phyloP scores from a whole-genome alignment of 2,113 vertebrate species.

The Muntiacus muntjak region DNA sequence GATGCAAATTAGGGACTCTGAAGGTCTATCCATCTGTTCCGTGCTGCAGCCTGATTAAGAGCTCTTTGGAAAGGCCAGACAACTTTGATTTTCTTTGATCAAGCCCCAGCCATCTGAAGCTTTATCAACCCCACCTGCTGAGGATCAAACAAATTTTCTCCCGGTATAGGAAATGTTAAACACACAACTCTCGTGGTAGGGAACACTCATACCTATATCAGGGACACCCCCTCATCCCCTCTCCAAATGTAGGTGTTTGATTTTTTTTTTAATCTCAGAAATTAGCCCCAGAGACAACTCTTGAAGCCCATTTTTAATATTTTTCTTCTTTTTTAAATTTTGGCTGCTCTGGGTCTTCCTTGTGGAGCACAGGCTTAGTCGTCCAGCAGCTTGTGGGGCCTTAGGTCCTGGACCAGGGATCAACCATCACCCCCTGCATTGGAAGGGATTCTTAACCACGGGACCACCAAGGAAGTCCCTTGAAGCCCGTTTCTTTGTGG shows the following conservation, averaged over 20 bases:
- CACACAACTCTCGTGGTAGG: background rate
- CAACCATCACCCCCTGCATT: background rate
- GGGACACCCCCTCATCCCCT: background rate
- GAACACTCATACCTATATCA: rapidly evolving
- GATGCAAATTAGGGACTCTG: background rate
- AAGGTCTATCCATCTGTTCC: background rate
- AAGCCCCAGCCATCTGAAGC: background rate
- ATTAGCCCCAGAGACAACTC: background rate
- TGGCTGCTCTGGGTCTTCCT: background rate
- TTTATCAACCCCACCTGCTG: background rate
- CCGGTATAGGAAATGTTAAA: background rate
- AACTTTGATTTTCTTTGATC: background rate
- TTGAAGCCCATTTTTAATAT: background rate
- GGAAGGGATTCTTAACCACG: background rate
- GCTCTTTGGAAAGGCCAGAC: background rate
- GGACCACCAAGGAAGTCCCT: background rate
- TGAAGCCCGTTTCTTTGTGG: background rate
- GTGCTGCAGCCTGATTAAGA: background rate
- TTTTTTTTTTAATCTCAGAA: background rate
- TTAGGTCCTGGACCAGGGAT: background rate
- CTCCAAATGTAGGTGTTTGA: background rate
- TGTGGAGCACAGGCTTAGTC: background rate
- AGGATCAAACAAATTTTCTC: background rate
- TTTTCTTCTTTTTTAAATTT: background rate
- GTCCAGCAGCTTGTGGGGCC: background rate